Evolutionary conservation across 30 jellyfish, hydroid and myxozoan species (phyloP).

Genomic region (Calvadosia cruxmelitensis): DNA sequence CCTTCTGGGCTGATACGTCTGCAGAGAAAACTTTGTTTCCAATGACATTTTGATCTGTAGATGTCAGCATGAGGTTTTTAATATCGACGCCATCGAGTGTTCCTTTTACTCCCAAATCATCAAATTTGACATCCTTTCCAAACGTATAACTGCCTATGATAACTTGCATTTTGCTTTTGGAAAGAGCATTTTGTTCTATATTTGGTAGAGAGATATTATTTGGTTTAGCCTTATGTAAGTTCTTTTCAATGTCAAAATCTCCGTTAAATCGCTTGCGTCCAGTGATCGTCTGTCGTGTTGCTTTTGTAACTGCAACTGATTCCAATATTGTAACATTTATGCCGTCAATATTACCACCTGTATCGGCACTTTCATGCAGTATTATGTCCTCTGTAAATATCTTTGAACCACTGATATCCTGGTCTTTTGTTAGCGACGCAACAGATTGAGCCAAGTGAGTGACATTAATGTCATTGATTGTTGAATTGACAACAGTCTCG

Average conservation of each 20-base stretch:
- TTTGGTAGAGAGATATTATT: not conserved
- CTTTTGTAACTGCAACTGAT: constrained; percentile 20
- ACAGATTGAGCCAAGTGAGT: constrained; percentile 11
- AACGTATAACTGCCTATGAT: not conserved
- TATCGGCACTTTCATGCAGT: constrained; percentile 8
- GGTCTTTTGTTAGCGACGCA: not conserved
- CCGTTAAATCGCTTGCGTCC: constrained; percentile 23
- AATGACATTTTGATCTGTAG: not conserved
- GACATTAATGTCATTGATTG: constrained; percentile 38
- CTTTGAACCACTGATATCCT: constrained; percentile 29
- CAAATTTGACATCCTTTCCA: not conserved
- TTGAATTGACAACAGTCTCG: constrained; percentile 8
- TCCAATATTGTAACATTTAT: constrained; percentile 23
- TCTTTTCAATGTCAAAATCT: not conserved
- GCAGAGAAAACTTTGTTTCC: constrained; percentile 26
- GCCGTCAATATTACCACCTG: constrained; percentile 27
- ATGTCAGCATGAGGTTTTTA: not conserved
- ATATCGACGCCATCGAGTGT: not conserved
- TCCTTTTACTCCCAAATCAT: not conserved
- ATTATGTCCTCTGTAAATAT: constrained; percentile 19
- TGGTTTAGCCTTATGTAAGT: not conserved
- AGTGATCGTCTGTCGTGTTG: constrained; percentile 11
- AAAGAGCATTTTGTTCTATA: not conserved
- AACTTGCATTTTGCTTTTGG: not conserved
- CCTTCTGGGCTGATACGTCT: constrained; percentile 6